phyloP scores from a whole-genome alignment of 64 coral and sea anemone genomes.

The Stylophora pistillata region DNA sequence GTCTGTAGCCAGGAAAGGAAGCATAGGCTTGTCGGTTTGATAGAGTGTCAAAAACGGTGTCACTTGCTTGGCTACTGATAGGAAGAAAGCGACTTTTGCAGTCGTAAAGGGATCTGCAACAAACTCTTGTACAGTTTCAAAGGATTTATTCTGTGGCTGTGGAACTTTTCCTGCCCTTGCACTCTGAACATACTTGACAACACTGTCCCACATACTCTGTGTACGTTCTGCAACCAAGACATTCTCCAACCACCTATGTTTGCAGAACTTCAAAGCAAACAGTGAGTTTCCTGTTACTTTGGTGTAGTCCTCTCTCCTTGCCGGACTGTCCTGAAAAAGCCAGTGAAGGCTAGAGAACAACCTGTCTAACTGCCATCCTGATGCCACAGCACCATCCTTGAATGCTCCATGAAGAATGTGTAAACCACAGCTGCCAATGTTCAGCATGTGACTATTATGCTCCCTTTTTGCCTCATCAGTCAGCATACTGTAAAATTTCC shows the following conservation, averaged over 20 bases:
- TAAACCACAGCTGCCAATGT: constrained; percentile 70
- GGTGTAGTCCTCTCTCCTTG: constrained; percentile 61
- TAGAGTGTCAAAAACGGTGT: constrained; percentile 68
- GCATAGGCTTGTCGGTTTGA: constrained; percentile 74
- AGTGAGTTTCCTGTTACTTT: constrained; percentile 38
- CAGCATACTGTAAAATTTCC: constrained; percentile 61
- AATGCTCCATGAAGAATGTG: constrained; percentile 61
- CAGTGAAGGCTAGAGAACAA: constrained; percentile 53
- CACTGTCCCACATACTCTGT: constrained; percentile 62
- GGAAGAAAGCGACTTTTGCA: constrained; percentile 59
- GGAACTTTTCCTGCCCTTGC: constrained; percentile 39
- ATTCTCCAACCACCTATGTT: constrained; percentile 71
- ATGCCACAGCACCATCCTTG: constrained; percentile 58
- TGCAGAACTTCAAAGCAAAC: constrained; percentile 61
- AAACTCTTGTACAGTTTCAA: constrained; percentile 61
- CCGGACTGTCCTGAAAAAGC: constrained; percentile 69
- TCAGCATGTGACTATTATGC: constrained; percentile 54
- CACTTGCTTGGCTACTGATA: constrained; percentile 61
- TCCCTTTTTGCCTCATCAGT: constrained; percentile 58
- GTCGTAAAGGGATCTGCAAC: constrained; percentile 46
- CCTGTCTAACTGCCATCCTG: constrained; percentile 42
- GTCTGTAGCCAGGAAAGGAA: constrained; percentile 59
- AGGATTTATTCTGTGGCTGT: constrained; percentile 73
- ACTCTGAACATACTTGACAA: constrained; percentile 62
- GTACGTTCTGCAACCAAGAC: constrained; percentile 59